Evolutionary conservation across 2,888 invertebrate genomes (phyloP), one percentile per base, ranked within the genome.

Genomic region (Caenorhabditis uteleia): DNA sequence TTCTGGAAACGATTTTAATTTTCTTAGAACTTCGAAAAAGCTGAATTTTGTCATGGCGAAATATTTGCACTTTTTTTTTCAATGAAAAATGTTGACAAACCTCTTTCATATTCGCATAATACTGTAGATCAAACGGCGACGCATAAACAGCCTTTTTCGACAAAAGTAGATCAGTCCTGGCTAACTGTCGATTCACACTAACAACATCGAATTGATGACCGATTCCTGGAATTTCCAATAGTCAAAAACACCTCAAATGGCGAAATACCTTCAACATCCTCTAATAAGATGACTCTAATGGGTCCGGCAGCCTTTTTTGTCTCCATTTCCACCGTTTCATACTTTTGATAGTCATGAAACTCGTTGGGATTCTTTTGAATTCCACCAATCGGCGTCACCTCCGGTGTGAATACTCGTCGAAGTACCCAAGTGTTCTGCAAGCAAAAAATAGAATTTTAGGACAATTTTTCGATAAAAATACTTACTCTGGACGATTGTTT

Each of bases 201-300:
- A 81, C 75, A 1, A 80, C 72, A 53, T 81, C 81, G 49, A 78
- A 81, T 45, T 80, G 78, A 40, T 79, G 73, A 21, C 81, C 81
- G 34, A 81, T 56, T 34, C 79, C 80, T 80, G 26, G 40, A 75
- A 53, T 20, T 23, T 21, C 34, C 16, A n/a, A 20, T 16, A 27
- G 7, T 20, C 20, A 34, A 21, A 36, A n/a, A 12, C 4, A 26
- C 29, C 14, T 2, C 20, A 3, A 21, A 39, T 39, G 6, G 4
- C 34, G 14, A 16, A 43, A 6, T 31, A 79, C 80, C 79, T 65
- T 81, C 80, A 16, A 81, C 70, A 45, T 81, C 80, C 44, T 78
- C 60, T 33, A 81, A 48, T 10, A 81, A 55, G 51, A 81, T 82
- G 20, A 81, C 71, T 56, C 75, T 69, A 10, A 81, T 23, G 0